Conservation (phyloP, 2,113 vertebrate genomes). For the Colistium nudipinnis region DNA sequence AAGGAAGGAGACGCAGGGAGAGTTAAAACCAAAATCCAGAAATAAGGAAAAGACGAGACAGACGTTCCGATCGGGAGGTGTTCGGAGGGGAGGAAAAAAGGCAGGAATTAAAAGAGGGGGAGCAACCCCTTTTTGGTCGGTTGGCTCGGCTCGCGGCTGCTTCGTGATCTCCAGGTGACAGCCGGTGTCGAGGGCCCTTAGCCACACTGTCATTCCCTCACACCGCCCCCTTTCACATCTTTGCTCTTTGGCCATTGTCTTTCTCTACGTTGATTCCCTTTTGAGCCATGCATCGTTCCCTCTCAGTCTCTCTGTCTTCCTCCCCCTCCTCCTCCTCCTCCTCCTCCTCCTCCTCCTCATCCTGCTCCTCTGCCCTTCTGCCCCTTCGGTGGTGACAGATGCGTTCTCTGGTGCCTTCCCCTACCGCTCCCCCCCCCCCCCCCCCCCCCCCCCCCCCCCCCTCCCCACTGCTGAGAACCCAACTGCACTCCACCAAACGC, state of each 20-base stretch:
- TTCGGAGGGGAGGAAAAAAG: conserved; percentile 10
- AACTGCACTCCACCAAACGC: conserved; percentile 24
- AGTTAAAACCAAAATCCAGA: conserved; percentile 1
- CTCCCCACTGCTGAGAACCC: conserved; percentile 23
- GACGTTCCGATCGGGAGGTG: conserved; percentile 12
- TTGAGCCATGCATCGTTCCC: conserved; percentile 11
- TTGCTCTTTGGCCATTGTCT: conserved; percentile 42
- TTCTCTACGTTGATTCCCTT: conserved; percentile 33
- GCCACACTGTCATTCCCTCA: conserved; percentile 70
- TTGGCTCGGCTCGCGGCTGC: conserved; percentile 60
- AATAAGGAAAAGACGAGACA: conserved; percentile 16
- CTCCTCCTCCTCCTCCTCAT: conserved; percentile 48
- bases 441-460: conserved; percentile 33
- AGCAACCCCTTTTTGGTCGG: conserved; percentile 65
- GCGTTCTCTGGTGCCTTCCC: conserved; percentile 28
- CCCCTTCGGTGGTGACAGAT: conserved; percentile 42
- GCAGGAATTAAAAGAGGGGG: conserved; percentile 31
- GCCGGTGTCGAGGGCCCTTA: conserved; percentile 66
- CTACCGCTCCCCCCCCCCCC: conserved; percentile 19
- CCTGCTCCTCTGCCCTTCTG: conserved; percentile 27
- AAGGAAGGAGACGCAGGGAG: conserved; percentile 15
- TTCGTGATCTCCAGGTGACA: conserved; percentile 79
- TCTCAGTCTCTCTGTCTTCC: conserved; percentile 6
- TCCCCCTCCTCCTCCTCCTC: conserved; percentile 50
- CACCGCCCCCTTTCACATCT: conserved; percentile 27